Evolutionary conservation across 2,888 invertebrate genomes (phyloP).

Genomic region (Agrochola macilenta): DNA sequence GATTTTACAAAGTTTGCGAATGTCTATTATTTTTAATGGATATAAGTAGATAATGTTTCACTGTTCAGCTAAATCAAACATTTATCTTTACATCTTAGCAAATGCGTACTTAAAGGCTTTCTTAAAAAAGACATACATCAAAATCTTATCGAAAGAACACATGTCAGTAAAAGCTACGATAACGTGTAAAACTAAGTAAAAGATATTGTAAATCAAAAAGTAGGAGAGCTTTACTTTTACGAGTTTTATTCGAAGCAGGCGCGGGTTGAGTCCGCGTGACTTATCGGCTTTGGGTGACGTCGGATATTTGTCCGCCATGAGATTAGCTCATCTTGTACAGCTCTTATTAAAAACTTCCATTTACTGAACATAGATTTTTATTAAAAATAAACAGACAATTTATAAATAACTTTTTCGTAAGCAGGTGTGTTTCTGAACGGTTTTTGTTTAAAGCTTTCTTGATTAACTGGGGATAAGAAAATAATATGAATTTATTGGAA

Average conservation of each 20-base stretch:
- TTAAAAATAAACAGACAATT: slow-evolving; percentile 12
- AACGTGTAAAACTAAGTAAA: slow-evolving; percentile 42
- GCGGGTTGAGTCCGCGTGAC: slow-evolving; percentile 47
- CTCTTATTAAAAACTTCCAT: slow-evolving; percentile 61
- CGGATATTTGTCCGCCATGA: slow-evolving; percentile 72
- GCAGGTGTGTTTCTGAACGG: slow-evolving; percentile 2
- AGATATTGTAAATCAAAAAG: slow-evolving; percentile 49
- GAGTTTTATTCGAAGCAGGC: slow-evolving; percentile 49
- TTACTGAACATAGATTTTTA: slow-evolving; percentile 41
- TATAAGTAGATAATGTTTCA: neutral
- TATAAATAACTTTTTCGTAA: slow-evolving; percentile 2
- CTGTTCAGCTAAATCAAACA: slow-evolving; percentile 20
- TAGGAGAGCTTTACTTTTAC: slow-evolving; percentile 55
- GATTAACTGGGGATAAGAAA: neutral
- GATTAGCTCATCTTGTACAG: slow-evolving; percentile 68
- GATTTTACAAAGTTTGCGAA: slow-evolving; percentile 5
- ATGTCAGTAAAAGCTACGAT: slow-evolving; percentile 43
- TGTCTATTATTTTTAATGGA: slow-evolving; percentile 27
- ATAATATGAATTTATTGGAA: neutral
- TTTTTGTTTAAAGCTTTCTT: slow-evolving; percentile 8
- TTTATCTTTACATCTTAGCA: slow-evolving; percentile 7
- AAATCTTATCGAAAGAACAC: slow-evolving; percentile 22
- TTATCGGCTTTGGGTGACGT: slow-evolving; percentile 73
- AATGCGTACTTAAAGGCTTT: slow-evolving; percentile 11
- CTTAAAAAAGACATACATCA: slow-evolving; percentile 13